Conservation (phyloP, 2,888 invertebrate species). For the Drosophila buzzatii region DNA sequence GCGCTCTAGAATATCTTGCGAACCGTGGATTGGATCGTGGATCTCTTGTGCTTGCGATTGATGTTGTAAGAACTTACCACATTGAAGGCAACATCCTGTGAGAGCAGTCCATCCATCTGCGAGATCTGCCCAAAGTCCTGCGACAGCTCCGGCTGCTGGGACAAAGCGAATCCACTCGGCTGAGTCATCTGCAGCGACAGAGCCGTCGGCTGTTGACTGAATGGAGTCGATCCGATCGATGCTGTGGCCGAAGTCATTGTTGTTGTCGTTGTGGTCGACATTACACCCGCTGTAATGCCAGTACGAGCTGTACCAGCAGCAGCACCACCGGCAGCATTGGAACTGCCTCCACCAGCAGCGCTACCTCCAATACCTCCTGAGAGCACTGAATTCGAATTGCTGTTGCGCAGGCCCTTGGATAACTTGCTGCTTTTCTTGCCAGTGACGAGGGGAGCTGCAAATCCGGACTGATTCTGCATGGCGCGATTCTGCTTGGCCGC, state of each 20-base stretch:
- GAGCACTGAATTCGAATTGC: constrained; percentile 7
- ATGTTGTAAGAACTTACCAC: constrained; percentile 67
- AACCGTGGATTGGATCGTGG: not conserved
- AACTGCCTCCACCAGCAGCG: not conserved
- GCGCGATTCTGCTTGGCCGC: constrained; percentile 85
- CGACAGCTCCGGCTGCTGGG: constrained; percentile 87
- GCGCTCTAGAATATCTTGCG: constrained; percentile 2
- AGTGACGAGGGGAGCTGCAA: constrained; percentile 19
- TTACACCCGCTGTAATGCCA: not conserved
- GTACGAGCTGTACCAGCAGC: not conserved
- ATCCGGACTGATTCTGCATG: constrained; percentile 39
- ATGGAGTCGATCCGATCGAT: constrained; percentile 83
- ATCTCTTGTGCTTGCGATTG: not conserved
- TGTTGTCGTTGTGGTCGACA: not conserved
- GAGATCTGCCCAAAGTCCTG: constrained; percentile 87
- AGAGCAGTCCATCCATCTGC: constrained; percentile 97
- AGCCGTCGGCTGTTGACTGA: constrained; percentile 88
- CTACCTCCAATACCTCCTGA: not conserved
- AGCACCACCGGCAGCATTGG: too few relatives aligned
- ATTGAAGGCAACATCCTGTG: constrained; percentile 89
- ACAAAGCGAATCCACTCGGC: constrained; percentile 88
- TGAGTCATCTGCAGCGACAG: constrained; percentile 91
- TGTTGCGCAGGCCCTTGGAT: constrained; percentile 9
- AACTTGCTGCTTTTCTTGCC: constrained; percentile 35
- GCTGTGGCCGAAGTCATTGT: not conserved